Conservation (phyloP, 2,113 vertebrate species). For the Amblyornis subalaris region DNA sequence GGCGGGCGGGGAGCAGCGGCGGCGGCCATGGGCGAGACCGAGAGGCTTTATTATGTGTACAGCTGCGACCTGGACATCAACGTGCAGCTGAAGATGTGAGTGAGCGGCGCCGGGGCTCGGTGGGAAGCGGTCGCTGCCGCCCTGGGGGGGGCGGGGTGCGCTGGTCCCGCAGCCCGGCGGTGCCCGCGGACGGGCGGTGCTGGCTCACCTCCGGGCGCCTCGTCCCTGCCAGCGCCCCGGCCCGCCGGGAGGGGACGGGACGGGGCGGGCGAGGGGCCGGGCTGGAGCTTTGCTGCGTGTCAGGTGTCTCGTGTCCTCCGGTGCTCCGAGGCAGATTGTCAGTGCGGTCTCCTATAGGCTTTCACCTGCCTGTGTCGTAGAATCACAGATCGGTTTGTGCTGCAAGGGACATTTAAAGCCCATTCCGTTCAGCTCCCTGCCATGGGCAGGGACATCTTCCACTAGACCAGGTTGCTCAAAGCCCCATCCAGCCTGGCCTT, state of each 20-base stretch:
- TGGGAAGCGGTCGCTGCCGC: neutral
- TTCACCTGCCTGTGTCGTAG: neutral
- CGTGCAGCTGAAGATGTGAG: slow-evolving; percentile 97
- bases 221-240: neutral
- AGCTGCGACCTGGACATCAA: slow-evolving; percentile 97
- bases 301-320: rapidly evolving
- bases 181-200: neutral
- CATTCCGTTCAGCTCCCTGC: neutral
- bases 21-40: slow-evolving; percentile 78
- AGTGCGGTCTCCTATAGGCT: neutral
- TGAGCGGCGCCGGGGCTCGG: neutral
- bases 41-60: slow-evolving; percentile 92
- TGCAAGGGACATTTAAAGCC: neutral
- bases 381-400: neutral
- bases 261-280: neutral
- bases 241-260: neutral
- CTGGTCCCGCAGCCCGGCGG: neutral
- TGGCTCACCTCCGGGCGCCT: neutral
- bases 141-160: neutral
- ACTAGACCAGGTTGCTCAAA: neutral
- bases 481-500: neutral
- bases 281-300: rapidly evolving
- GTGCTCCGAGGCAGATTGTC: neutral
- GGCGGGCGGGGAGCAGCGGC: neutral
- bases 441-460: neutral